A percentile compares a stretch with the other conserved stretches of the same genome.
Evolutionary conservation across 1,140 invertebrate genomes (phyloP).

Genomic region (Dermatophagoides farinae): DNA sequence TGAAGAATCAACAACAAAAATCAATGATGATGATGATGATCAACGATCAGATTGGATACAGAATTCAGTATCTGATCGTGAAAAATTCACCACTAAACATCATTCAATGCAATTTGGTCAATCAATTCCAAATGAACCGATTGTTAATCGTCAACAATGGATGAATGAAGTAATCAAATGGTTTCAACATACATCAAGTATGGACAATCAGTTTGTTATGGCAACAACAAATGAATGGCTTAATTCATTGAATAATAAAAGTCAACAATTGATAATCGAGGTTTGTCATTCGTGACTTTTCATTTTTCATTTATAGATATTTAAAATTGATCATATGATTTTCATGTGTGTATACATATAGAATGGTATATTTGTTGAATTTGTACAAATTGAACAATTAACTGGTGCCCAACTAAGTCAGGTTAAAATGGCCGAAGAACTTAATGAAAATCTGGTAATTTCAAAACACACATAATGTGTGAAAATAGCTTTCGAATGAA

Average conservation of each 20-base stretch:
- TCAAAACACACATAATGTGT: background rate
- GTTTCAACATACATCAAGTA: background rate
- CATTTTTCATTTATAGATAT: background rate
- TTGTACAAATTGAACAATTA: background rate
- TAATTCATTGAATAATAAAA: background rate
- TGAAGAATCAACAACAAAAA: background rate
- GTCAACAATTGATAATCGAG: background rate
- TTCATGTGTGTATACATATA: background rate
- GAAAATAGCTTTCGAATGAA: background rate
- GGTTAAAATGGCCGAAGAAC: background rate
- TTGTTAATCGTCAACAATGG: background rate
- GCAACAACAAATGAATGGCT: background rate
- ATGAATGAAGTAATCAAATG: background rate
- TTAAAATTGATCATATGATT: background rate
- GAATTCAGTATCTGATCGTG: background rate
- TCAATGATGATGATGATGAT: background rate
- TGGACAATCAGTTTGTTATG: background rate
- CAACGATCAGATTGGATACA: background rate
- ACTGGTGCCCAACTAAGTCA: background rate
- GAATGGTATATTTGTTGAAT: constrained; percentile 1
- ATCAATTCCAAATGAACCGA: background rate
- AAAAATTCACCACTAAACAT: background rate
- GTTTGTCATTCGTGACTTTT: background rate
- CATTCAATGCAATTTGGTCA: background rate
- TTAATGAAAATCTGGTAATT: constrained; percentile 3